These are phyloP conservation scores for Pungitius pungitius DNA, from an alignment of 2,113 vertebrate genomes.

Conservation along the genomic window DNA sequence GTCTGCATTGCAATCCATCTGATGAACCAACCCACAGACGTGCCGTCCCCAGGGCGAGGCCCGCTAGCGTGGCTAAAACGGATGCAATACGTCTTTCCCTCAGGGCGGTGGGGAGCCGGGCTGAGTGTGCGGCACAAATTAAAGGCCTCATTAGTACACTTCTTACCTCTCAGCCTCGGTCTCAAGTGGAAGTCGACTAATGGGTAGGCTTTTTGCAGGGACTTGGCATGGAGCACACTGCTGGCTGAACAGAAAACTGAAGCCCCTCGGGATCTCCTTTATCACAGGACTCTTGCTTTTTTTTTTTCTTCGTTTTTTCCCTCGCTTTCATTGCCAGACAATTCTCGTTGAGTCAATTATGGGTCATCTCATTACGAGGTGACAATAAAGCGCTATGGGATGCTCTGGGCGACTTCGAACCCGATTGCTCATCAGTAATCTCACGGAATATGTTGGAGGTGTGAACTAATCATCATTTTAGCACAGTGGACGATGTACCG, in stretches of 20 bases:
- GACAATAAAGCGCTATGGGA: constrained; percentile 44
- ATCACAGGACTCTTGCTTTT: constrained; percentile 31
- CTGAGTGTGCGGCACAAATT: constrained; percentile 42
- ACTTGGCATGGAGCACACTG: constrained; percentile 38
- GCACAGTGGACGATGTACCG: constrained; percentile 13
- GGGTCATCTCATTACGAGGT: constrained; percentile 74
- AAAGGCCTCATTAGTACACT: constrained; percentile 56
- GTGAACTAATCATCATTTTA: constrained; percentile 43
- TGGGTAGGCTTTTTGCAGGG: constrained; percentile 49
- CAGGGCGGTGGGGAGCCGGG: background rate
- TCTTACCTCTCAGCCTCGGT: constrained; percentile 37
- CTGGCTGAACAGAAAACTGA: constrained; percentile 48
- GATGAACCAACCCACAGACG: background rate
- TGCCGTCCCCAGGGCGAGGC: background rate
- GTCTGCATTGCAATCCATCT: background rate
- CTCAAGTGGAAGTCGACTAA: constrained; percentile 58
- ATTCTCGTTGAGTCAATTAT: constrained; percentile 74
- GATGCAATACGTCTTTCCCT: background rate
- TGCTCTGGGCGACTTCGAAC: constrained; percentile 52
- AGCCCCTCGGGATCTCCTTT: constrained; percentile 25
- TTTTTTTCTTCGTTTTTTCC: background rate
- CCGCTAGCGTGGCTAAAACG: background rate
- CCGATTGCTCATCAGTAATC: constrained; percentile 41
- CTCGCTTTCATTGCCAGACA: constrained; percentile 62
- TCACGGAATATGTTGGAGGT: background rate